These are phyloP conservation scores for Cnemophilus loriae DNA, from an alignment of 2,113 vertebrate species.

Conservation along the genomic window DNA sequence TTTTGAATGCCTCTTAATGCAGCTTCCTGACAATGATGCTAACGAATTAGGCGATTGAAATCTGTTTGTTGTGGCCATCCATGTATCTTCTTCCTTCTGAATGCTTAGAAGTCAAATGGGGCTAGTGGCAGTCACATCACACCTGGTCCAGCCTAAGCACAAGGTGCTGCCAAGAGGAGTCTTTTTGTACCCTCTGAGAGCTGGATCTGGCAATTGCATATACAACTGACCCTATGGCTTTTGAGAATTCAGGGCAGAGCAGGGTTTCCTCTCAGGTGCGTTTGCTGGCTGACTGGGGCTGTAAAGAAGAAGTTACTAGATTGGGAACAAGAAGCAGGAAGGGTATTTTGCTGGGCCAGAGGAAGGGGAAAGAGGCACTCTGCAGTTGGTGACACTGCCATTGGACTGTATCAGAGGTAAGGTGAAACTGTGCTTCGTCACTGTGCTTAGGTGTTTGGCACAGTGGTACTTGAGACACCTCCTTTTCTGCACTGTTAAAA, in stretches of 20 bases:
- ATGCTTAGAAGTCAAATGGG: neutral
- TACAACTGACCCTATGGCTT: neutral
- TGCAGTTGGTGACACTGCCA: neutral
- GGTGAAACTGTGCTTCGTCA: rapidly evolving
- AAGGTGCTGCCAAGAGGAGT: neutral
- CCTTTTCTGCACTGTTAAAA: neutral
- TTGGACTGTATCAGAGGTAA: neutral
- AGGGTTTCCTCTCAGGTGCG: neutral
- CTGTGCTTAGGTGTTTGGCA: neutral
- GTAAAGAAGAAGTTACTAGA: neutral
- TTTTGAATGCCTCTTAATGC: neutral
- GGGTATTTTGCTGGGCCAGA: neutral
- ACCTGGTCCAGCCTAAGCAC: neutral
- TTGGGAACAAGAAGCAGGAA: neutral
- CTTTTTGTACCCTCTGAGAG: neutral
- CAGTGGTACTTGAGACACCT: neutral
- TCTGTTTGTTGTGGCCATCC: neutral
- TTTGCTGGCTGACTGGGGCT: neutral
- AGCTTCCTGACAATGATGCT: neutral
- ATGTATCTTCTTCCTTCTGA: neutral
- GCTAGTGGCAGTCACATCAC: neutral
- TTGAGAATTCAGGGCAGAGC: neutral
- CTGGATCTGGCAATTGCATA: neutral
- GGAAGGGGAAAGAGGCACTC: neutral
- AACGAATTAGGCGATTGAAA: neutral